These are phyloP conservation scores for Ophion slaviceki DNA, from an alignment of 2,888 invertebrate species.

Conservation along the genomic window DNA sequence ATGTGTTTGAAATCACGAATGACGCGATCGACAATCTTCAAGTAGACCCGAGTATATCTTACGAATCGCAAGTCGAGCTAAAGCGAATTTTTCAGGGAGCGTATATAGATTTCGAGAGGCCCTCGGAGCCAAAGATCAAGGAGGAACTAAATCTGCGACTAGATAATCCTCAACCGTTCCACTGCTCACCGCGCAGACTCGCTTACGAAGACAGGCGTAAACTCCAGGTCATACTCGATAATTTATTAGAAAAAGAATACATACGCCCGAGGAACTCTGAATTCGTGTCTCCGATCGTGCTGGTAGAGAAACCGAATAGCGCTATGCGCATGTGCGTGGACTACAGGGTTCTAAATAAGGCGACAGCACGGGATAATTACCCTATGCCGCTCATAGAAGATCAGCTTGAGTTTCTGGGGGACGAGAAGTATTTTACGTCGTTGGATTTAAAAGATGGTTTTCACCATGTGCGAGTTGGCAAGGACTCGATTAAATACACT, in stretches of 20 bases:
- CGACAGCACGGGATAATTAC: constrained; percentile 44
- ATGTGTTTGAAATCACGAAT: neutral
- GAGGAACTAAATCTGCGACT: constrained; percentile 39
- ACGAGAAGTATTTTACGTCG: neutral
- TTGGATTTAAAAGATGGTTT: too few relatives aligned
- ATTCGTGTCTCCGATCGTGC: constrained; percentile 49
- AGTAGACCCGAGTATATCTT: constrained; percentile 7
- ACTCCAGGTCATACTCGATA: constrained; percentile 22
- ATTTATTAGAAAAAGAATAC: constrained; percentile 7
- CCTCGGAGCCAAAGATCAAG: constrained; percentile 10
- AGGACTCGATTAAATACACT: too few relatives aligned
- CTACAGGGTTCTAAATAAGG: constrained; percentile 46
- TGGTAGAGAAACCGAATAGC: constrained; percentile 49
- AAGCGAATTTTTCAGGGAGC: constrained; percentile 13
- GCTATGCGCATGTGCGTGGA: constrained; percentile 56
- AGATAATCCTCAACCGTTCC: constrained; percentile 33
- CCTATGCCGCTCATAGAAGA: constrained; percentile 63
- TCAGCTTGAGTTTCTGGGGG: constrained; percentile 35
- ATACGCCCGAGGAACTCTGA: constrained; percentile 43
- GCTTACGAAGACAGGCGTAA: constrained; percentile 31
- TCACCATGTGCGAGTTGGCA: too few relatives aligned
- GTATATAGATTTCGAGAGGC: constrained; percentile 33
- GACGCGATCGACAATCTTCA: neutral
- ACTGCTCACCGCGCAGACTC: constrained; percentile 44
- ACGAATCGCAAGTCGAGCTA: neutral